Conservation (phyloP, 2,888 invertebrate genomes). For the Chalcosyrphus nemorum region DNA sequence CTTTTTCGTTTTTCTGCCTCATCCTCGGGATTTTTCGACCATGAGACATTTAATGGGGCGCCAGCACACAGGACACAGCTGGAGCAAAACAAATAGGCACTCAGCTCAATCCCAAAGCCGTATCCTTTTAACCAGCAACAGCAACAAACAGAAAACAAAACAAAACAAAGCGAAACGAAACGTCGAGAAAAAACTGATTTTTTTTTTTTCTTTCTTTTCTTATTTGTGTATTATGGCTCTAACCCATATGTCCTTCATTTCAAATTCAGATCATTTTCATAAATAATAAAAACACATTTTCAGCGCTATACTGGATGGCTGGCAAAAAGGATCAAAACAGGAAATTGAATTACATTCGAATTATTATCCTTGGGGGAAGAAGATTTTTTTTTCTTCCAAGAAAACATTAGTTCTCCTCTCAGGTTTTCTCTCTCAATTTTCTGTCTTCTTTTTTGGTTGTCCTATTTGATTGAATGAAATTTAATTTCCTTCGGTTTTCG, state of each 20-base stretch:
- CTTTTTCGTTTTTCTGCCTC: background rate
- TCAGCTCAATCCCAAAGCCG: conserved; percentile 46
- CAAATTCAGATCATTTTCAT: conserved; percentile 69
- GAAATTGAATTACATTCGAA: conserved; percentile 66
- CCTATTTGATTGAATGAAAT: conserved; percentile 54
- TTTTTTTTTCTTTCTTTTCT: conserved; percentile 15
- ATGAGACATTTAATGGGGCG: conserved; percentile 66
- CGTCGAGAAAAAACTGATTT: conserved; percentile 10
- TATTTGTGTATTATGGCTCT: conserved; percentile 29
- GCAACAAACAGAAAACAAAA: conserved; percentile 15
- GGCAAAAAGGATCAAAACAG: conserved; percentile 40
- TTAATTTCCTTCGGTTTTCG: conserved; percentile 38
- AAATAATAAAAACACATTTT: conserved; percentile 70
- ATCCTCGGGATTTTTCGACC: conserved; percentile 38
- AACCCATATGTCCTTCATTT: conserved; percentile 69
- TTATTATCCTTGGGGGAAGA: conserved; percentile 48
- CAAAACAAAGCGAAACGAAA: background rate
- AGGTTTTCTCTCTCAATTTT: background rate
- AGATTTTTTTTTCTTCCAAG: conserved; percentile 1
- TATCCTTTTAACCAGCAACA: conserved; percentile 42
- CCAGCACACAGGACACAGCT: conserved; percentile 48
- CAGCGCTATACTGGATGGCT: conserved; percentile 8
- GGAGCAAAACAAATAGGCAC: conserved; percentile 58
- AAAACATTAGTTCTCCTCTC: conserved; percentile 21
- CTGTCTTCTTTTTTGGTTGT: background rate